A percentile compares a stretch with the other conserved stretches of the same genome.
Evolutionary conservation across 2,797 vertebrate genomes (phyloP).

Genomic region (Anas flavirostris): DNA sequence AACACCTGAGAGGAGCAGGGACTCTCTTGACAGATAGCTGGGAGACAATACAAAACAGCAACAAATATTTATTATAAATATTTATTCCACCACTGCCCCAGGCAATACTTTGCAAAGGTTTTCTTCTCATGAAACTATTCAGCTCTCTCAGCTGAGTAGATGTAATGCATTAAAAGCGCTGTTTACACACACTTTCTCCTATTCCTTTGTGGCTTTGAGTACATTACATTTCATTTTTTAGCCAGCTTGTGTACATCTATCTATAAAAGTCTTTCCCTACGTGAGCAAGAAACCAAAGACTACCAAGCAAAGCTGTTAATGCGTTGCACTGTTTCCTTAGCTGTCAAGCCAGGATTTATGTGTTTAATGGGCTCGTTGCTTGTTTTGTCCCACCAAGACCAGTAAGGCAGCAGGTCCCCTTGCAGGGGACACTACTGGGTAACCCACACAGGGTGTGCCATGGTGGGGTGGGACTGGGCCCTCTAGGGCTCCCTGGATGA

Average conservation of each 20-base stretch:
- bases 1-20: not conserved
- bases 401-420: not conserved
- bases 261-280: not conserved
- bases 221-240: not conserved
- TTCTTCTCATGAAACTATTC: not conserved
- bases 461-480: not conserved
- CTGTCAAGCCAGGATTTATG: not conserved
- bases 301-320: not conserved
- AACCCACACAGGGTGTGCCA: not conserved
- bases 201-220: not conserved
- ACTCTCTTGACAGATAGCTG: not conserved
- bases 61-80: not conserved
- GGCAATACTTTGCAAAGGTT: not conserved
- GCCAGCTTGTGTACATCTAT: not conserved
- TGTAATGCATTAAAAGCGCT: not conserved
- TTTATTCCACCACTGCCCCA: too few species aligned
- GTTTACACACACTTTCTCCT: not conserved
- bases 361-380: not conserved
- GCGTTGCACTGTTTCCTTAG: not conserved
- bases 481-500: not conserved
- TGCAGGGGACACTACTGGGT: not conserved
- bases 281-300: not conserved
- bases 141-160: not conserved
- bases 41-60: not conserved
- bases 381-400: not conserved